Evolutionary conservation across 1,140 invertebrate genomes (phyloP).

Genomic region (Drosophila saltans): DNA sequence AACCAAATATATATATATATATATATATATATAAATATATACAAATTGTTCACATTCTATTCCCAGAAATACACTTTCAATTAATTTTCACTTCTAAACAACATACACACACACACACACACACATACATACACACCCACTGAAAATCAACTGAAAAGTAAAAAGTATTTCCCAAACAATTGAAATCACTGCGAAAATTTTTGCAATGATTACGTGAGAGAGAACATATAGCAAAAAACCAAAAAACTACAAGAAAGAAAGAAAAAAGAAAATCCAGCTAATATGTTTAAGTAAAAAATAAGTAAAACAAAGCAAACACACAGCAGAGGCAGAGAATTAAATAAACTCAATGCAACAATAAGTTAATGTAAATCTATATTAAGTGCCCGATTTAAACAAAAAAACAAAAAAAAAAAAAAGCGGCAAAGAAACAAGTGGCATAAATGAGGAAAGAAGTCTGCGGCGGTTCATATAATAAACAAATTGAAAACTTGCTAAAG

Average conservation of each 20-base stretch:
- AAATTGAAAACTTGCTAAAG: constrained; percentile 67
- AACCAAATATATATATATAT: constrained; percentile 16
- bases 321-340: constrained; percentile 28
- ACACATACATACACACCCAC: constrained; percentile 20
- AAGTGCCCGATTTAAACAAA: constrained; percentile 47
- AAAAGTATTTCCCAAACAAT: constrained; percentile 43
- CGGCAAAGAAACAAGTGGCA: constrained; percentile 66
- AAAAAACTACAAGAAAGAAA: constrained; percentile 11
- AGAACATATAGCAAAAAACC: constrained; percentile 15
- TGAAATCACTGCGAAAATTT: constrained; percentile 68
- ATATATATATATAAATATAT: constrained; percentile 15
- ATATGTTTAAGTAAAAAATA: constrained; percentile 39
- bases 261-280: not conserved
- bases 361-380: constrained; percentile 50
- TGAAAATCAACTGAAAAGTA: constrained; percentile 32
- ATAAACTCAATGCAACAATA: constrained; percentile 40
- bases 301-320: constrained; percentile 32
- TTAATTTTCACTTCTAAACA: constrained; percentile 59
- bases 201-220: constrained; percentile 63
- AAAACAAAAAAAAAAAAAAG: constrained; percentile 44
- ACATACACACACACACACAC: constrained; percentile 25
- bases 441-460: constrained; percentile 62
- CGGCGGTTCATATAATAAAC: constrained; percentile 73
- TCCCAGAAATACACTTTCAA: constrained; percentile 60
- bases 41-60: constrained; percentile 56